A percentile compares a stretch with the other conserved stretches of the same genome.
phyloP scores from a whole-genome alignment of 2,797 vertebrate species.

The Malurus splendens region DNA sequence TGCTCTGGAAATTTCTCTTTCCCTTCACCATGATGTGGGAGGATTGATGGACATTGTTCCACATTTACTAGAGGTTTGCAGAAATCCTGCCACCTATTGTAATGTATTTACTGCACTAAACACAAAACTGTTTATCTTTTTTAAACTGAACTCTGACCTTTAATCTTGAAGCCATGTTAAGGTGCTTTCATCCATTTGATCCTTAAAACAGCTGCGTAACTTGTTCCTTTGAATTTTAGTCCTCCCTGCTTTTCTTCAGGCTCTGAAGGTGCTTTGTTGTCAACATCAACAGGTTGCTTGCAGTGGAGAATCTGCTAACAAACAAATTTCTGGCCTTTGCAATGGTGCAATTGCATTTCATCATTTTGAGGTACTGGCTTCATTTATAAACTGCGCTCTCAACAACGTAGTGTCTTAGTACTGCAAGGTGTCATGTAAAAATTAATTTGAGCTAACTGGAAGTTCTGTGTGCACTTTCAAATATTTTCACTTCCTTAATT shows the following conservation, averaged over 20 bases:
- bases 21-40: conserved; percentile 69
- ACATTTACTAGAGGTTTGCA: conserved; percentile 66
- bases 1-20: conserved; percentile 38
- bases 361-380: conserved; percentile 72
- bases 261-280: not conserved
- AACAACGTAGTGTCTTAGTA: conserved; percentile 8
- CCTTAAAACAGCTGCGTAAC: not conserved
- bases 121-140: not conserved
- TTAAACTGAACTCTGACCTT: not conserved
- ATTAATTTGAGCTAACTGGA: conserved; percentile 28
- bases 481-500: not conserved
- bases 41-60: conserved; percentile 69
- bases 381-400: conserved; percentile 41
- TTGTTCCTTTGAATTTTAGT: not conserved
- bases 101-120: not conserved
- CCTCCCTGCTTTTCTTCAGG: not conserved
- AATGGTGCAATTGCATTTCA: conserved; percentile 59
- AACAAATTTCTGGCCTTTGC: conserved; percentile 73
- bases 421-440: conserved; percentile 27
- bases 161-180: not conserved
- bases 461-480: conserved; percentile 26
- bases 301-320: conserved; percentile 62
- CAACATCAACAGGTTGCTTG: conserved; percentile 81
- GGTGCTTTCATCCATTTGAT: not conserved
- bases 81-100: not conserved